phyloP scores from a whole-genome alignment of 2,888 invertebrate species.

The Dicranocentrus wangi region DNA sequence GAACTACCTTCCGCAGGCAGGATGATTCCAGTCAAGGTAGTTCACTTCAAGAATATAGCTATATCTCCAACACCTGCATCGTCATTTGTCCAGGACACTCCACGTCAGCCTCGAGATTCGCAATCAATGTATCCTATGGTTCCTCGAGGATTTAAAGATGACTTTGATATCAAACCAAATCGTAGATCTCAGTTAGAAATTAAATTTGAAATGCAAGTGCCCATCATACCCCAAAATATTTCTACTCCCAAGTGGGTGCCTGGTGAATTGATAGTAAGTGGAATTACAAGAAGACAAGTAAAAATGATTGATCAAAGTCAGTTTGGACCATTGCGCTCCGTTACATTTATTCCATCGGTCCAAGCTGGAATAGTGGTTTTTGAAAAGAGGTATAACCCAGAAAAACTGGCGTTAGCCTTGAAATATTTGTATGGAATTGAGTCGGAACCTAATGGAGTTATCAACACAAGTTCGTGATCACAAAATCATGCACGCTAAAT shows the following conservation, averaged over 20 bases:
- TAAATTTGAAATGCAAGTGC: slow-evolving; percentile 28
- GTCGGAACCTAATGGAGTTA: slow-evolving; percentile 66
- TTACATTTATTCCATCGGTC: slow-evolving; percentile 62
- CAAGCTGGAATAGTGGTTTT: slow-evolving; percentile 62
- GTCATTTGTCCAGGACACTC: no score
- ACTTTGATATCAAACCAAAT: slow-evolving; percentile 43
- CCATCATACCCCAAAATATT: slow-evolving; percentile 53
- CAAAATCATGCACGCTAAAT: not conserved
- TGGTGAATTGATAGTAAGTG: slow-evolving; percentile 63
- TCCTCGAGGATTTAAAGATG: slow-evolving; percentile 48
- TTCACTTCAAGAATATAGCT: slow-evolving; percentile 25
- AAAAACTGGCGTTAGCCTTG: slow-evolving; percentile 51
- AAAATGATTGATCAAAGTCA: slow-evolving; percentile 59
- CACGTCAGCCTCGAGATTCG: not conserved
- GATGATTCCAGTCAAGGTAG: slow-evolving; percentile 41
- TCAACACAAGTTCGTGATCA: slow-evolving; percentile 22
- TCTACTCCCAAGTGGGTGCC: slow-evolving; percentile 62
- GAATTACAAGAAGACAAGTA: slow-evolving; percentile 60
- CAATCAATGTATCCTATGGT: slow-evolving; percentile 22
- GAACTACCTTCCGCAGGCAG: slow-evolving; percentile 37
- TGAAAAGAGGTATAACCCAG: slow-evolving; percentile 63
- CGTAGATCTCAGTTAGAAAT: slow-evolving; percentile 31
- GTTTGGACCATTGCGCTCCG: slow-evolving; percentile 61
- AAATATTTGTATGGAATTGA: slow-evolving; percentile 65
- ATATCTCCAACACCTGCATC: not conserved